Conservation (phyloP, 1,140 invertebrate species). For the Oryctes rhinoceros region DNA sequence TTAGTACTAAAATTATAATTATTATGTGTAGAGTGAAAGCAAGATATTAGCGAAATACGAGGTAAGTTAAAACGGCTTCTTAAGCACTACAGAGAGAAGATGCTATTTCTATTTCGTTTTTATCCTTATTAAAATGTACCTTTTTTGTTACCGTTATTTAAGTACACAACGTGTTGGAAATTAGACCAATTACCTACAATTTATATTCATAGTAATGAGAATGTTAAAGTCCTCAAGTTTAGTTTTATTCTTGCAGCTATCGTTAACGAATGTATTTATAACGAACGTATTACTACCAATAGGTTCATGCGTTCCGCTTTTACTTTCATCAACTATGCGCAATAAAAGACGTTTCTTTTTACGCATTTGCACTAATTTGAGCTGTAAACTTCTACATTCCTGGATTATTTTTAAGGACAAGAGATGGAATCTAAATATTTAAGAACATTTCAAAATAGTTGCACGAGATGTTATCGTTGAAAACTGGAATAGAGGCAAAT, state of each 20-base stretch:
- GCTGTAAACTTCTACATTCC: no score
- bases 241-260: background rate
- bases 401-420: no score
- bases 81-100: no score
- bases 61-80: background rate
- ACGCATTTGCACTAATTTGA: no score
- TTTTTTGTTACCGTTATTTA: no score
- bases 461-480: no score
- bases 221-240: constrained; percentile 4
- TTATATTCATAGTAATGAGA: background rate
- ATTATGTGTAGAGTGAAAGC: background rate
- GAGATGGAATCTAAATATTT: no score
- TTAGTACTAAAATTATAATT: background rate
- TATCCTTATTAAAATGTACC: no score
- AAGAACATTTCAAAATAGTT: no score
- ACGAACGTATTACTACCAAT: background rate
- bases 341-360: background rate
- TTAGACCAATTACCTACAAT: constrained; percentile 7
- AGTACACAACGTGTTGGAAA: background rate
- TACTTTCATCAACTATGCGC: background rate
- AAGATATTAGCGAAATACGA: background rate
- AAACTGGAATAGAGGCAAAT: no score
- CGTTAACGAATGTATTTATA: background rate
- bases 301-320: background rate
- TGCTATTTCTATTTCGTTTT: no score